Conservation (phyloP, 2,888 invertebrate species). For the Monopis laevigella region DNA sequence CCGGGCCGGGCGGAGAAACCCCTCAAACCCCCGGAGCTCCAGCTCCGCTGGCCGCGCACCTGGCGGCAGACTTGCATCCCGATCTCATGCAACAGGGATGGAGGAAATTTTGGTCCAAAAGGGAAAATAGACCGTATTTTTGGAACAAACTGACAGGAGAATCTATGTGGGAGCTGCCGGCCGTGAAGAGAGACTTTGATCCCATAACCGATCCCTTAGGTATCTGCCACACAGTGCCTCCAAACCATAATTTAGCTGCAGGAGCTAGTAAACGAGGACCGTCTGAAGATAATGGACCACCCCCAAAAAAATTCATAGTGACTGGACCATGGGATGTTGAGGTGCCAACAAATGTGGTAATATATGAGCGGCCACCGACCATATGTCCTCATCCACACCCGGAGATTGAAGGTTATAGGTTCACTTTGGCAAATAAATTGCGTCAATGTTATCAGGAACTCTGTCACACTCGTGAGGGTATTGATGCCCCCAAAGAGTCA, state of each 20-base stretch:
- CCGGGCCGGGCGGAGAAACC: slow-evolving; percentile 48
- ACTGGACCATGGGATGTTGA: slow-evolving; percentile 97
- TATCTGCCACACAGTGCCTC: slow-evolving; percentile 69
- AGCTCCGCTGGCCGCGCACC: slow-evolving; percentile 54
- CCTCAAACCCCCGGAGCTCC: slow-evolving; percentile 71
- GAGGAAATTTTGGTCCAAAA: slow-evolving; percentile 96
- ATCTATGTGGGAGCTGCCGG: slow-evolving; percentile 97
- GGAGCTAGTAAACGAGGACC: slow-evolving; percentile 77
- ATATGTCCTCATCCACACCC: slow-evolving; percentile 93
- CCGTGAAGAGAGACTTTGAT: slow-evolving; percentile 84
- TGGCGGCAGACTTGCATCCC: slow-evolving; percentile 56
- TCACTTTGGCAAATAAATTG: slow-evolving; percentile 83
- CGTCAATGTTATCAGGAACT: slow-evolving; percentile 93
- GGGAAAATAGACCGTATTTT: slow-evolving; percentile 94
- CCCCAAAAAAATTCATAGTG: slow-evolving; percentile 85
- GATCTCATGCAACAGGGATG: slow-evolving; percentile 84
- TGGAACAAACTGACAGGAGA: slow-evolving; percentile 97
- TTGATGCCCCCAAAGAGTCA: slow-evolving; percentile 96
- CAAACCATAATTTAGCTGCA: slow-evolving; percentile 55
- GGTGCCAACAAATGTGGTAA: slow-evolving; percentile 90
- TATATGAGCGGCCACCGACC: slow-evolving; percentile 86
- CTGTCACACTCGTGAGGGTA: slow-evolving; percentile 90
- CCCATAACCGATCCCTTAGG: slow-evolving; percentile 92
- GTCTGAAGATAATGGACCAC: slow-evolving; percentile 83
- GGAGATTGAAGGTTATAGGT: slow-evolving; percentile 89